Evolutionary conservation across 2,797 vertebrate genomes (phyloP).

Genomic region (Crotalus adamanteus): DNA sequence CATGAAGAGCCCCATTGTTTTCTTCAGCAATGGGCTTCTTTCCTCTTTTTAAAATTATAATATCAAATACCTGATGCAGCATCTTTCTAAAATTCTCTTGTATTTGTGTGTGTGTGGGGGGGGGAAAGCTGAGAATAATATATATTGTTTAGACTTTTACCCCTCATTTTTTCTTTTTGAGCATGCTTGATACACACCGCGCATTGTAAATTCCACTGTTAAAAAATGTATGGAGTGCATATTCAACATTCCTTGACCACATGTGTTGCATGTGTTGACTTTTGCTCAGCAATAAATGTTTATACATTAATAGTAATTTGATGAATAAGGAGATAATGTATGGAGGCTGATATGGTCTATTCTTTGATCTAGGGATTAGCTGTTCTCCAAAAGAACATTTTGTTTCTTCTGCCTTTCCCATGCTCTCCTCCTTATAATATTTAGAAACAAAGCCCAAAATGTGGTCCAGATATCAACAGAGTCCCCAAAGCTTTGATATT

Average conservation of each 20-base stretch:
- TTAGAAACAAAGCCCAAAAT: conserved; percentile 1
- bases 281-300: background rate
- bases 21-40: background rate
- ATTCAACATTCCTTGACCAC: background rate
- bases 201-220: background rate
- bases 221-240: background rate
- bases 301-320: conserved; percentile 1
- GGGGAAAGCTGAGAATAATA: background rate
- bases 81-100: background rate
- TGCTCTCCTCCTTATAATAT: background rate
- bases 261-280: background rate
- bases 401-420: background rate
- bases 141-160: background rate
- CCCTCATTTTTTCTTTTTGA: background rate
- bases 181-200: background rate
- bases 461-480: background rate
- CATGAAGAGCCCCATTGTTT: background rate
- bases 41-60: background rate
- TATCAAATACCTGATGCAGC: background rate
- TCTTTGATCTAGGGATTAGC: conserved; percentile 15
- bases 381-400: conserved; percentile 1
- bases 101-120: background rate
- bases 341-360: background rate
- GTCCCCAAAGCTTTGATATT: background rate
- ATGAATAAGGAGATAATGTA: background rate